phyloP scores from a whole-genome alignment of 2,797 vertebrate genomes.

The Choloepus didactylus region DNA sequence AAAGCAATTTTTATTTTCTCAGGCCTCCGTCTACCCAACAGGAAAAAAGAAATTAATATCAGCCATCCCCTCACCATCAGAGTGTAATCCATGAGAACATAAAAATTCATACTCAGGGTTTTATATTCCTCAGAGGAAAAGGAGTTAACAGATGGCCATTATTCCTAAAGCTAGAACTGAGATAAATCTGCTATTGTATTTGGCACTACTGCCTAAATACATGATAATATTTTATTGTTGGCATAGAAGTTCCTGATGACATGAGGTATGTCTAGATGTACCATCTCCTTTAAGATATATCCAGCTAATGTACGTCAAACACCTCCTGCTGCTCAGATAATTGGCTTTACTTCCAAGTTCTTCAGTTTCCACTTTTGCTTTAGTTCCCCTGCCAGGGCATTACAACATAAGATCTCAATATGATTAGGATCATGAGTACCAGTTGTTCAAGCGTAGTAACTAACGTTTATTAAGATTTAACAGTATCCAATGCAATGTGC shows the following conservation, averaged over 20 bases:
- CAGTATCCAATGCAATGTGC: not conserved
- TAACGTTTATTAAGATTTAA: not conserved
- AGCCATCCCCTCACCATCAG: not conserved
- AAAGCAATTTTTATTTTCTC: not conserved
- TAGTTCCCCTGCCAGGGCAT: constrained; percentile 1
- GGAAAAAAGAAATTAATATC: constrained; percentile 24
- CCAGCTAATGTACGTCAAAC: constrained; percentile 37
- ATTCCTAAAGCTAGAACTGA: constrained; percentile 18
- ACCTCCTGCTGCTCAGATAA: not conserved
- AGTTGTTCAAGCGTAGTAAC: not conserved
- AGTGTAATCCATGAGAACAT: not conserved
- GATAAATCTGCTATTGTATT: constrained; percentile 54
- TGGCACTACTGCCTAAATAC: constrained; percentile 7
- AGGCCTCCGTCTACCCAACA: not conserved
- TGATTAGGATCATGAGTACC: not conserved
- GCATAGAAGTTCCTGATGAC: constrained; percentile 45
- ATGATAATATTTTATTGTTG: constrained; percentile 44
- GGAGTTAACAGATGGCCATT: constrained; percentile 31
- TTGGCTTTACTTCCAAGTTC: not conserved
- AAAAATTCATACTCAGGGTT: not conserved
- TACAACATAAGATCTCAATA: not conserved
- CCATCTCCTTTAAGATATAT: constrained; percentile 45
- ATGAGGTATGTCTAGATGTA: constrained; percentile 41
- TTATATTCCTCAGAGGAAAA: constrained; percentile 42
- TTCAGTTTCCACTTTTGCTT: constrained; percentile 27